Percentiles rank a stretch among this genome's conserved stretches.
Evolutionary conservation across 2,113 vertebrate genomes (phyloP).

Genomic region (Telmatochromis brichardi): DNA sequence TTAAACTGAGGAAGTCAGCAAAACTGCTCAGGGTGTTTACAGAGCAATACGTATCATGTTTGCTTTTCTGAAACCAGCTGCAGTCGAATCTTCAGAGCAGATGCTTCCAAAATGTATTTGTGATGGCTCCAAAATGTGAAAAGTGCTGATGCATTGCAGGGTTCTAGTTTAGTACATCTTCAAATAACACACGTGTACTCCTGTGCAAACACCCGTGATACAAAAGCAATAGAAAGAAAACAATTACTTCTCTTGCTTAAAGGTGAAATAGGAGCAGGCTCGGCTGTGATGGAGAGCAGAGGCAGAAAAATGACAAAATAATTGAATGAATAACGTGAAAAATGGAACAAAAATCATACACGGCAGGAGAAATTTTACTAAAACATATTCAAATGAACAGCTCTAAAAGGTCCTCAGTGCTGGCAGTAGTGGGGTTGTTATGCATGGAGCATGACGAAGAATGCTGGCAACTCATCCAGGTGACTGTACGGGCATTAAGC

Average conservation of each 20-base stretch:
- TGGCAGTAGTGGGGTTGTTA: accelerated
- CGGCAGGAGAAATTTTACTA: background rate
- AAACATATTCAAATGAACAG: background rate
- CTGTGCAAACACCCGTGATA: background rate
- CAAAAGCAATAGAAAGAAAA: background rate
- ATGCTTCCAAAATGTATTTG: background rate
- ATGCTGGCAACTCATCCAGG: background rate
- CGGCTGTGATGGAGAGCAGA: background rate
- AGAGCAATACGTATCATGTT: background rate
- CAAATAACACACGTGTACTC: background rate
- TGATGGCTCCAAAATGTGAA: background rate
- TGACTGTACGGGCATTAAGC: background rate
- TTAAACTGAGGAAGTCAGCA: background rate
- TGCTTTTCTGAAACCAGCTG: background rate
- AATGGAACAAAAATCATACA: background rate
- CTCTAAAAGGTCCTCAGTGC: background rate
- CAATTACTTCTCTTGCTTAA: background rate
- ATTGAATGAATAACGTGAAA: accelerated
- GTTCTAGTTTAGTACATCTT: background rate
- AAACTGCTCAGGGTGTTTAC: background rate
- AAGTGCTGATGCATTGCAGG: background rate
- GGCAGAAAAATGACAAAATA: background rate
- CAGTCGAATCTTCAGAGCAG: background rate
- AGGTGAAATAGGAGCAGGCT: accelerated
- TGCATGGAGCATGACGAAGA: background rate